Conservation (phyloP, 2,113 vertebrate genomes). For the Anthoscopus minutus region DNA sequence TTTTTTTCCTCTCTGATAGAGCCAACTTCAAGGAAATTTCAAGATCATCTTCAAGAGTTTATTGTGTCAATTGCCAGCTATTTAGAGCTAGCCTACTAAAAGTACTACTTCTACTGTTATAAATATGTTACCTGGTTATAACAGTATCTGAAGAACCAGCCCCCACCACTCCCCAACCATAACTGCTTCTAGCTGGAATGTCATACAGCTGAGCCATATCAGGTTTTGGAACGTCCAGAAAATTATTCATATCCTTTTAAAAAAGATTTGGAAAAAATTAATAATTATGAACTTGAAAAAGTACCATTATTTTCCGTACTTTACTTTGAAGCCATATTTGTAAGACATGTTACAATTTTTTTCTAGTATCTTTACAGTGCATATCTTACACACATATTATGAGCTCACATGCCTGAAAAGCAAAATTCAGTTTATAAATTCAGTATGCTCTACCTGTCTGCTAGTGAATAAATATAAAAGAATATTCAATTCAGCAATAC, state of each 20-base stretch:
- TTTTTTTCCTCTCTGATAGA: not conserved
- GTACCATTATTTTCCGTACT: not conserved
- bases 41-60: not conserved
- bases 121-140: not conserved
- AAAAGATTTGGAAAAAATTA: not conserved
- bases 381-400: not conserved
- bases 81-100: constrained; percentile 26
- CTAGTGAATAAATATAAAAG: constrained; percentile 43
- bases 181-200: not conserved
- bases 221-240: not conserved
- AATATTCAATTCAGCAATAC: constrained; percentile 22
- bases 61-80: not conserved
- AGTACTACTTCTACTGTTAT: not conserved
- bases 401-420: constrained; percentile 16
- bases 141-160: not conserved
- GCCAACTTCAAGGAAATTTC: not conserved
- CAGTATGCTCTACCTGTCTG: constrained; percentile 7
- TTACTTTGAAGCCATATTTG: not conserved
- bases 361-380: not conserved
- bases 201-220: not conserved
- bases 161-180: fast-evolving
- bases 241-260: not conserved
- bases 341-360: not conserved
- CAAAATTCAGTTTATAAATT: constrained; percentile 53
- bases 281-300: not conserved